Conservation (phyloP, 2,888 invertebrate genomes). For the Mycalesis mineus region DNA sequence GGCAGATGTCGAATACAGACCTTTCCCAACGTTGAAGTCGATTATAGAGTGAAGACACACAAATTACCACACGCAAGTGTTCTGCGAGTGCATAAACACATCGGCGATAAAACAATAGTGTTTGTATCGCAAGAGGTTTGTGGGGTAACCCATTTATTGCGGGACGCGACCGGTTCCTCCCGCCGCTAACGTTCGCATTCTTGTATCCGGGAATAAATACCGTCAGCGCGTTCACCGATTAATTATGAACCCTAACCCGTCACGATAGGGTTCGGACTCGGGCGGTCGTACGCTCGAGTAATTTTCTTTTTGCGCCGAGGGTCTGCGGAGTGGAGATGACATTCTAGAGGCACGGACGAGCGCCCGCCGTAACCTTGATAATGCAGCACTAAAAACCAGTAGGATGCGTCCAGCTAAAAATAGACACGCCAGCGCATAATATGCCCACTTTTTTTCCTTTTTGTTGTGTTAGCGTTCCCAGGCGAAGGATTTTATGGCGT, state of each 20-base stretch:
- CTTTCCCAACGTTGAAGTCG: no score
- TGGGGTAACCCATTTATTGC: conserved; percentile 75
- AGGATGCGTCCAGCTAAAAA: conserved; percentile 71
- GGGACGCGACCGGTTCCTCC: conserved; percentile 50
- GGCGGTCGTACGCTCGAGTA: conserved; percentile 28
- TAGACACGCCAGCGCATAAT: conserved; percentile 62
- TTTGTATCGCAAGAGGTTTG: conserved; percentile 74
- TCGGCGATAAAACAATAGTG: conserved; percentile 33
- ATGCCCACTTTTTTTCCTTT: conserved; percentile 50
- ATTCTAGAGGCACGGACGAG: conserved; percentile 49
- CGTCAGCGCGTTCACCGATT: conserved; percentile 20
- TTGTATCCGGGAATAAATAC: conserved; percentile 61
- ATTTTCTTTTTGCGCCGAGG: conserved; percentile 43
- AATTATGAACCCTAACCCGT: conserved; percentile 33
- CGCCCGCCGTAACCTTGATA: conserved; percentile 67
- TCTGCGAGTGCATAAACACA: not conserved
- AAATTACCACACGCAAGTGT: not conserved
- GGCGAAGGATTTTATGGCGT: conserved; percentile 55
- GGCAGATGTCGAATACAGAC: no score
- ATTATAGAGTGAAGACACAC: not conserved
- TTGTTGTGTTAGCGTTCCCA: conserved; percentile 58
- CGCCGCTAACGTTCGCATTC: conserved; percentile 47
- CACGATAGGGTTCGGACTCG: conserved; percentile 40
- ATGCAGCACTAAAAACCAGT: conserved; percentile 63
- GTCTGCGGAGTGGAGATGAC: conserved; percentile 52